These are phyloP conservation scores for Oceanodroma leucorhoa DNA, from an alignment of 2,797 vertebrate species.

Conservation along the genomic window DNA sequence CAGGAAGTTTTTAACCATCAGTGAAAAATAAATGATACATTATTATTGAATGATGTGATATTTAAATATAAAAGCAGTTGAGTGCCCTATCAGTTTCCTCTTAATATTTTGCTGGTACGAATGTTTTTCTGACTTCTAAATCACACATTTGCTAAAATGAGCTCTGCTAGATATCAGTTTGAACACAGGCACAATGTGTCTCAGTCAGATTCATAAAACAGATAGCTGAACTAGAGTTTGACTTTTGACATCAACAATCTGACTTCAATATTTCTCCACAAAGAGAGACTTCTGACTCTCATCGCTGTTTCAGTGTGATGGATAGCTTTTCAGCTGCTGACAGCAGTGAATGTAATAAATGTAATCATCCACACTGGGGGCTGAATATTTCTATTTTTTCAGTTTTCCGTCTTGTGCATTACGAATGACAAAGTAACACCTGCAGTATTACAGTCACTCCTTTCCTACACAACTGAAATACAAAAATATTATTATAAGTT, in stretches of 20 bases:
- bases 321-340: conserved; percentile 80
- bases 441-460: conserved; percentile 62
- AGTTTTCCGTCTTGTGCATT: conserved; percentile 64
- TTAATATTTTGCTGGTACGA: conserved; percentile 73
- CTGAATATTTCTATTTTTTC: conserved; percentile 69
- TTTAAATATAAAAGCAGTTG: conserved; percentile 75
- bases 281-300: conserved; percentile 76
- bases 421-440: conserved; percentile 76
- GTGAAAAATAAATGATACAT: conserved; percentile 59
- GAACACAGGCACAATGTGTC: conserved; percentile 80
- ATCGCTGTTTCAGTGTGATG: conserved; percentile 71
- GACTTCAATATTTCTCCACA: conserved; percentile 82
- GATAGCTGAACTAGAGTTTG: conserved; percentile 80
- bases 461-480: conserved; percentile 62
- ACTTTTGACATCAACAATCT: conserved; percentile 85
- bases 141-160: conserved; percentile 83
- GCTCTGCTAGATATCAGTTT: conserved; percentile 80
- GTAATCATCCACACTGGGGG: conserved; percentile 72
- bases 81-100: conserved; percentile 77
- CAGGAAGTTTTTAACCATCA: conserved; percentile 45
- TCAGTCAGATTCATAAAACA: conserved; percentile 82
- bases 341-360: conserved; percentile 75
- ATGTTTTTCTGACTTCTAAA: conserved; percentile 80
- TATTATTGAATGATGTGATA: conserved; percentile 73
- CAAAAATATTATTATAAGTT: conserved; percentile 78